Base-by-base conservation (phyloP, 64 coral and sea anemone genomes). In the Cladopsammia gracilis region DNA sequence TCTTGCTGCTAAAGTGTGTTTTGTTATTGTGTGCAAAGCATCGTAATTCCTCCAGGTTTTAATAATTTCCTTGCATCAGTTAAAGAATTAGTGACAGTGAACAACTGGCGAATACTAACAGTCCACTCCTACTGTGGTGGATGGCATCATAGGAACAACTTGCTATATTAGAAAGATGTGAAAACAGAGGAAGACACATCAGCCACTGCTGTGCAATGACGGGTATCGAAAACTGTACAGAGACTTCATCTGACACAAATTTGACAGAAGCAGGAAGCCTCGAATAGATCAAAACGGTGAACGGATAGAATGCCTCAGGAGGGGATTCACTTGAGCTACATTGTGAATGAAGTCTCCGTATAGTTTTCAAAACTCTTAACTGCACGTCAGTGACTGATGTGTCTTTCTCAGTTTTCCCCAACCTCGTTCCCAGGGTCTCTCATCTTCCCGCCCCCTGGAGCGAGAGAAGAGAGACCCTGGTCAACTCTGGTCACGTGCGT, bases 131-230 rank as follows among this genome's bases (percentile, higher is more conserved):
- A n/a, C 62, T 66, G 62, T 66, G 62, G 34, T 34, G 34, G 34
- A 34, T 34, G 34, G 34, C 34, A 34, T 66, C 22, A 15, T 66
- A 66, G 62, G 62, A 66, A 66, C 22, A 20, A 66, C 62, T 66
- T n/a, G 62, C 62, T 66, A 66, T 66, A 20, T 66, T 66, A 66
- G 62, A 66, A n/a, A 66, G 62, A 66, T 66, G 62, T 9, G 62
- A 66, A 66, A 66, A 66, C 62, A 9, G 62, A 66, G 62, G 62
- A 66, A 66, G 62, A 66, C 62, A 66, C 62, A 66, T 66, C 62
- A 66, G 62, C 20, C 62, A 66, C 62, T 66, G 62, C 62, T 66
- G 62, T 66, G 18, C 62, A 66, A n/a, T 66, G 18, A 66, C 22
- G 62, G 22, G 62, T 66, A 66, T 66, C 62, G 22, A n/a, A 66